phyloP scores from a whole-genome alignment of 2,797 vertebrate species.

The Linurgus olivaceus region DNA sequence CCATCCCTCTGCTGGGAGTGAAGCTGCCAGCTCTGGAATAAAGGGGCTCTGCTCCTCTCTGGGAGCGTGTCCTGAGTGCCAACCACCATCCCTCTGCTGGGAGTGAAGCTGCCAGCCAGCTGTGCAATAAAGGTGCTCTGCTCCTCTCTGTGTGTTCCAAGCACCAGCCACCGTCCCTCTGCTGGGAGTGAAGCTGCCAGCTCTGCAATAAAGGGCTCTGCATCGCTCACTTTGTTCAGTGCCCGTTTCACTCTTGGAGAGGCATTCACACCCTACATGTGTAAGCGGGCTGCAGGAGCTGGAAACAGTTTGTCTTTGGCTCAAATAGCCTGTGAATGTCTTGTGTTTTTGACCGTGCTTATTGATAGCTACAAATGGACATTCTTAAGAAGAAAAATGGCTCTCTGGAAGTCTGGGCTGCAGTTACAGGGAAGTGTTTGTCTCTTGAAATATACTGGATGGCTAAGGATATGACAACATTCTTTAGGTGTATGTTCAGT shows the following conservation, averaged over 20 bases:
- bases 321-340: neutral
- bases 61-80: neutral
- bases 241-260: neutral
- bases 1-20: too few relatives aligned
- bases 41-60: too few relatives aligned
- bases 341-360: neutral
- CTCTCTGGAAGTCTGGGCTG: neutral
- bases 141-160: too few relatives aligned
- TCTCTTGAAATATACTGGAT: neutral
- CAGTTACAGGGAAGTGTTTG: neutral
- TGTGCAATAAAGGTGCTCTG: too few relatives aligned
- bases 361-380: neutral
- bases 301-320: neutral
- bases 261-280: neutral
- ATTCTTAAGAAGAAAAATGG: neutral
- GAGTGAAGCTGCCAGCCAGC: too few relatives aligned
- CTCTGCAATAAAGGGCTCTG: neutral
- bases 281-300: neutral
- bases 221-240: neutral
- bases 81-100: neutral
- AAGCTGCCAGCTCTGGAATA: too few relatives aligned
- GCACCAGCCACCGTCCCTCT: neutral
- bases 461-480: neutral
- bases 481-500: fast-evolving
- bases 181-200: neutral